These are phyloP conservation scores for Dendronephthya gigantea DNA, from an alignment of 64 coral and sea anemone genomes.

Conservation along the genomic window DNA sequence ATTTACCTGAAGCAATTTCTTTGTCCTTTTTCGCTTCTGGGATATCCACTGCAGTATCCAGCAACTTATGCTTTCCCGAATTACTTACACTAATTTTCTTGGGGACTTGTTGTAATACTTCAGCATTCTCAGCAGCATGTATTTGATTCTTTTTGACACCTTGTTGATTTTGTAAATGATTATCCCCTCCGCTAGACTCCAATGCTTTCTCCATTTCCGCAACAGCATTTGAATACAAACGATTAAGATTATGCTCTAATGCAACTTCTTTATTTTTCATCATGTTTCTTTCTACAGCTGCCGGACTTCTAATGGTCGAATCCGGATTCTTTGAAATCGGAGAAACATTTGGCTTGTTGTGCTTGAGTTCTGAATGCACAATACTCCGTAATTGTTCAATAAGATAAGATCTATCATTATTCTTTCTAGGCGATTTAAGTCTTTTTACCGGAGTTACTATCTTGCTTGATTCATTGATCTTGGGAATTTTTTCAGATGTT, in stretches of 20 bases:
- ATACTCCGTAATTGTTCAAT: background rate
- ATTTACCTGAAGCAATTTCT: background rate
- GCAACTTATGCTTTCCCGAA: background rate
- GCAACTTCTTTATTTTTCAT: background rate
- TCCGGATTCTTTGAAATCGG: background rate
- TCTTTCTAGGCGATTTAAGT: background rate
- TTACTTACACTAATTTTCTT: background rate
- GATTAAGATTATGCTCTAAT: background rate
- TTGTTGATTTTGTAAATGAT: background rate
- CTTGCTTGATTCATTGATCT: background rate
- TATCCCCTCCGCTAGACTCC: background rate
- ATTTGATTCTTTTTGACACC: background rate
- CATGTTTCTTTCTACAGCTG: background rate
- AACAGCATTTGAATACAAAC: background rate
- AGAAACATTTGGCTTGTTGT: background rate
- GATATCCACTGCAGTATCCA: background rate
- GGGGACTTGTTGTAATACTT: background rate
- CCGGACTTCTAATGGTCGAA: background rate
- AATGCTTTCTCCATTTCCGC: background rate
- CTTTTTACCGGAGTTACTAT: background rate
- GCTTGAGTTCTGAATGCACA: background rate
- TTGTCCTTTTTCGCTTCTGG: background rate
- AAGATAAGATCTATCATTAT: background rate
- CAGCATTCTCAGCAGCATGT: background rate
- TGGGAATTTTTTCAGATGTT: background rate